These are phyloP conservation scores for Varanus komodoensis DNA, from an alignment of 2,113 vertebrate species.

Conservation along the genomic window DNA sequence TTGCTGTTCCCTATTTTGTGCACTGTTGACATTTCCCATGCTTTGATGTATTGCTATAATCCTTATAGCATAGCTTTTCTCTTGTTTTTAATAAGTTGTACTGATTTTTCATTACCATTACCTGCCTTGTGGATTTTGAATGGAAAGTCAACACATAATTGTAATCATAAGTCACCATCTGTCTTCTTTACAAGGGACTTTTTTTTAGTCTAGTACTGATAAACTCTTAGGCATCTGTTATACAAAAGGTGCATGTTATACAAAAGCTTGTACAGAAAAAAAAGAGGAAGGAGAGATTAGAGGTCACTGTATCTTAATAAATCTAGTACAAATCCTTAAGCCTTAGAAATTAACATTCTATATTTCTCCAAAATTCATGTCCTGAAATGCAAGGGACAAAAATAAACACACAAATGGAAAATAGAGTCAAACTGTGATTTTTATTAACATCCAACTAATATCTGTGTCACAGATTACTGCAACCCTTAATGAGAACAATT, in stretches of 20 bases:
- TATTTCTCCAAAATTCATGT: slow-evolving; percentile 50
- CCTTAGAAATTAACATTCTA: slow-evolving; percentile 52
- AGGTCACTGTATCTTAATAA: slow-evolving; percentile 12
- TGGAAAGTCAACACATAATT: not conserved
- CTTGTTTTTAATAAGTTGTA: not conserved
- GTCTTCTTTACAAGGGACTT: not conserved
- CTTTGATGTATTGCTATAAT: not conserved
- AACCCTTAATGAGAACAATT: slow-evolving; percentile 63
- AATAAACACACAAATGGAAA: slow-evolving; percentile 50
- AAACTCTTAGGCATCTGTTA: too few species aligned
- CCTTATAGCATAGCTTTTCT: not conserved
- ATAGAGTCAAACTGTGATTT: slow-evolving; percentile 38
- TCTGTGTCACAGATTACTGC: slow-evolving; percentile 58
- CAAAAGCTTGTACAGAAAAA: not conserved
- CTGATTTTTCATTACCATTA: not conserved
- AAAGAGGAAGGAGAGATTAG: not conserved
- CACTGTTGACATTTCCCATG: not conserved
- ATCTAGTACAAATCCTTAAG: slow-evolving; percentile 25
- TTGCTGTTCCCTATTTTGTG: not conserved
- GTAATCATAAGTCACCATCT: not conserved
- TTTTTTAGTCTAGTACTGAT: not conserved
- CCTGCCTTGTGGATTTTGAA: not conserved
- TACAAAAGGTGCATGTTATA: not conserved
- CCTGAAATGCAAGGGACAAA: slow-evolving; percentile 53
- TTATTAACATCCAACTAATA: slow-evolving; percentile 59